Evolutionary conservation across 2,797 vertebrate genomes (phyloP).

Genomic region (Acomys russatus): DNA sequence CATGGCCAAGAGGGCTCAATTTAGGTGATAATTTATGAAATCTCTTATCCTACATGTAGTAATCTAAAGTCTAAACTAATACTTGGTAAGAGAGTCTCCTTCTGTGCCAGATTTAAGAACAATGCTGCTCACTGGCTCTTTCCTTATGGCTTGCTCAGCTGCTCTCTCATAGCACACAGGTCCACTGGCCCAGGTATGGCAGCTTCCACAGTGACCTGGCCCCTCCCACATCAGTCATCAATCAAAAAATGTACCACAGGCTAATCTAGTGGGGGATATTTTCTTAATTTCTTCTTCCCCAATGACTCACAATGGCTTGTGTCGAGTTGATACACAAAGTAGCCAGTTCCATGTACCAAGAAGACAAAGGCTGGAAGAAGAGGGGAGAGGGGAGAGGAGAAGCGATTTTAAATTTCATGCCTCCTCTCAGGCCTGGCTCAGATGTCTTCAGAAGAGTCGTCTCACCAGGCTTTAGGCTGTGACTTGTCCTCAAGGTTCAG

Average conservation of each 20-base stretch:
- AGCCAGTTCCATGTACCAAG: background rate
- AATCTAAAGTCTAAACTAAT: background rate
- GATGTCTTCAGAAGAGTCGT: background rate
- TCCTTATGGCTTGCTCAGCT: background rate
- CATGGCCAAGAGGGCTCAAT: background rate
- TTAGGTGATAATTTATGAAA: background rate
- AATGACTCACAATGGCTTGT: background rate
- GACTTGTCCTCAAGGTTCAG: background rate
- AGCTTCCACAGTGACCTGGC: background rate
- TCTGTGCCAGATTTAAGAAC: background rate
- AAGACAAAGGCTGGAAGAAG: background rate
- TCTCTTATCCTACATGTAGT: background rate
- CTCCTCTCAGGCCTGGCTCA: background rate
- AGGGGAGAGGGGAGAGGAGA: background rate
- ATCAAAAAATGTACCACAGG: background rate
- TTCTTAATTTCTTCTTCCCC: background rate
- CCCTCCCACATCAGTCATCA: too few species aligned
- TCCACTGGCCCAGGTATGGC: background rate
- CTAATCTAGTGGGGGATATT: background rate
- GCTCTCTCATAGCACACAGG: background rate
- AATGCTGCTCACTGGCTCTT: background rate
- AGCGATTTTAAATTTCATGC: background rate
- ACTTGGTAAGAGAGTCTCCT: background rate
- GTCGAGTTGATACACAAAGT: background rate
- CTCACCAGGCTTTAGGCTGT: background rate